Conservation (phyloP, 1,140 invertebrate species). For the Trypoxylus dichotomus region DNA sequence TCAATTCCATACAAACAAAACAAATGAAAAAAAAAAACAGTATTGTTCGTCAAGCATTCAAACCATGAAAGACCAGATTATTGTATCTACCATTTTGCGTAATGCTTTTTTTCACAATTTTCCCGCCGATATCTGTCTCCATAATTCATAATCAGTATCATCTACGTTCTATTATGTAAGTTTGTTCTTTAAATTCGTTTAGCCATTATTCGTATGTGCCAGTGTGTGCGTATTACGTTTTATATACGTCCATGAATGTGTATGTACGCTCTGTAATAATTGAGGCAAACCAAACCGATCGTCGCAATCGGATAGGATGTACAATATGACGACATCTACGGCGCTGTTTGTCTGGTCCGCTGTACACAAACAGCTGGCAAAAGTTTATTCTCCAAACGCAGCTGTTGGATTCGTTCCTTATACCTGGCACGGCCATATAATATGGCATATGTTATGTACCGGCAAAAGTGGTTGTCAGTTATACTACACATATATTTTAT, state of each 20-base stretch:
- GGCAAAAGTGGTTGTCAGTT: slow-evolving; percentile 41
- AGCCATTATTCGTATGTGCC: slow-evolving; percentile 44
- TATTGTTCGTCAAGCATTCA: too few species aligned
- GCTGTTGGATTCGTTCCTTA: slow-evolving; percentile 47
- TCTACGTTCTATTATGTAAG: slow-evolving; percentile 41
- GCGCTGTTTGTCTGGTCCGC: slow-evolving; percentile 38
- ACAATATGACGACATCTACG: slow-evolving; percentile 31
- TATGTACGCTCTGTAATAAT: slow-evolving; percentile 33
- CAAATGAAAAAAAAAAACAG: too few species aligned
- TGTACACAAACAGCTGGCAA: slow-evolving; percentile 50
- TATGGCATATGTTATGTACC: slow-evolving; percentile 44
- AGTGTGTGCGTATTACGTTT: background rate
- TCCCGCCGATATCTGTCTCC: slow-evolving; percentile 15
- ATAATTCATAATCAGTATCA: slow-evolving; percentile 46
- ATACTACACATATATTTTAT: slow-evolving; percentile 25
- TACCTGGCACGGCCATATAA: slow-evolving; percentile 46
- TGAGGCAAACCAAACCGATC: slow-evolving; percentile 35
- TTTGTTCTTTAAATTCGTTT: slow-evolving; percentile 44
- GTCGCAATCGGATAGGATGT: background rate
- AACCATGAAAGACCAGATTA: background rate
- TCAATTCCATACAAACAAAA: too few species aligned
- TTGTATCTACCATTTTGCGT: background rate
- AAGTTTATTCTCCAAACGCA: slow-evolving; percentile 52
- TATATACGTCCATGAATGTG: background rate
- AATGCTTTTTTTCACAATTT: slow-evolving; percentile 9